phyloP scores from a whole-genome alignment of 2,888 invertebrate species.

The Pseudolycoriella hygida region DNA sequence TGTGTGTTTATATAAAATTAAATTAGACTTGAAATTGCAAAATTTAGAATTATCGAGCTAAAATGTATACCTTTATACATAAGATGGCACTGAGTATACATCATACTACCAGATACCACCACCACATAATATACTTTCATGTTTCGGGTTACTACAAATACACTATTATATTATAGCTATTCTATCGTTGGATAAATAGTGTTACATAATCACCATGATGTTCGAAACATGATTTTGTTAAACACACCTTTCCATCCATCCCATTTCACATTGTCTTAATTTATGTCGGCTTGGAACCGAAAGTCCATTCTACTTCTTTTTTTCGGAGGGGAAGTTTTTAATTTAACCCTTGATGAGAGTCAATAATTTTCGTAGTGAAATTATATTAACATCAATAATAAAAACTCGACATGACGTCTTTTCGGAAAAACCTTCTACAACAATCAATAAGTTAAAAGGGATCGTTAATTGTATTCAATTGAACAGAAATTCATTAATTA shows the following conservation, averaged over 20 bases:
- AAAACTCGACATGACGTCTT: conserved; percentile 5
- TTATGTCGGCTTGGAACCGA: too few relatives aligned
- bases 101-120: background rate
- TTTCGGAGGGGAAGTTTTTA: background rate
- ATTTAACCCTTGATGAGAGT: conserved; percentile 3
- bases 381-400: conserved; percentile 1
- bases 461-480: conserved; percentile 7
- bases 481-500: conserved; percentile 7
- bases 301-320: too few relatives aligned
- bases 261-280: too few relatives aligned
- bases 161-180: background rate
- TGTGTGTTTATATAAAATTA: conserved; percentile 1
- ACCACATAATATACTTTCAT: background rate
- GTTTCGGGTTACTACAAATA: background rate
- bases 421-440: background rate
- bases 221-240: too few relatives aligned
- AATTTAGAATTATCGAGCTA: conserved; percentile 1
- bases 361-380: conserved; percentile 2
- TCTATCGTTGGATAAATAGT: too few relatives aligned
- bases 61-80: background rate
- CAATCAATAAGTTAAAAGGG: conserved; percentile 6
- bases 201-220: too few relatives aligned
- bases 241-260: too few relatives aligned
- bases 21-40: conserved; percentile 2
- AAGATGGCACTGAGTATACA: background rate